A percentile compares a stretch with the other conserved stretches of the same genome.
Conservation (phyloP, 1,140 invertebrate genomes). For the Acyrthosiphon pisum region DNA sequence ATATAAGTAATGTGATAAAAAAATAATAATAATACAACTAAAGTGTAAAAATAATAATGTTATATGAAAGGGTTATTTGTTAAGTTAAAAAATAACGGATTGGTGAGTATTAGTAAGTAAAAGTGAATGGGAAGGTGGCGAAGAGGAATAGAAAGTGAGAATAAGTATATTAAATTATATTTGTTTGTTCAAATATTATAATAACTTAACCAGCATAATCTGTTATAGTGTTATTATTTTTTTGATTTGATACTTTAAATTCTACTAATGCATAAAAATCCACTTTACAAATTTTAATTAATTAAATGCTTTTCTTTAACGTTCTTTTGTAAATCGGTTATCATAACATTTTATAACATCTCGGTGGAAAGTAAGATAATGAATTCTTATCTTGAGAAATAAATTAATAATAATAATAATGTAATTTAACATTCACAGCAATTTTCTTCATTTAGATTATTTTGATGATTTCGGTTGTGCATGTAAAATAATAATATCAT, state of each 20-base stretch:
- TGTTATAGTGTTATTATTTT: neutral
- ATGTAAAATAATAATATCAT: neutral
- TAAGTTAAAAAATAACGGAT: conserved; percentile 6
- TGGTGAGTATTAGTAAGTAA: neutral
- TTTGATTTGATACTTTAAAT: neutral
- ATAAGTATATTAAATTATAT: neutral
- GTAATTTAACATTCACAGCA: neutral
- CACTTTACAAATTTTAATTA: neutral
- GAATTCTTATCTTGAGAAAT: too few species aligned
- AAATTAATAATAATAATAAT: too few species aligned
- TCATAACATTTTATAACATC: neutral
- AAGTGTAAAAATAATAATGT: neutral
- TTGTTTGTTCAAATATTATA: conserved; percentile 4
- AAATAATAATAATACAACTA: neutral
- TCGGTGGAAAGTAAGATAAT: neutral
- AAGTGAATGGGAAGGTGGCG: neutral
- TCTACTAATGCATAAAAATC: neutral
- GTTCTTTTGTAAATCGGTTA: neutral
- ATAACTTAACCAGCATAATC: neutral
- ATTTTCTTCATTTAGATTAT: neutral
- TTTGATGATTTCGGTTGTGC: too few species aligned
- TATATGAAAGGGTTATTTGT: neutral
- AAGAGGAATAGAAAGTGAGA: conserved; percentile 9
- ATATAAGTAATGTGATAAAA: neutral
- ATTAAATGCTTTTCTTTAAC: neutral